A percentile compares a stretch with the other conserved stretches of the same genome.
These are phyloP conservation scores for Labeo catla DNA, from an alignment of 2,113 vertebrate species.

Conservation along the genomic window DNA sequence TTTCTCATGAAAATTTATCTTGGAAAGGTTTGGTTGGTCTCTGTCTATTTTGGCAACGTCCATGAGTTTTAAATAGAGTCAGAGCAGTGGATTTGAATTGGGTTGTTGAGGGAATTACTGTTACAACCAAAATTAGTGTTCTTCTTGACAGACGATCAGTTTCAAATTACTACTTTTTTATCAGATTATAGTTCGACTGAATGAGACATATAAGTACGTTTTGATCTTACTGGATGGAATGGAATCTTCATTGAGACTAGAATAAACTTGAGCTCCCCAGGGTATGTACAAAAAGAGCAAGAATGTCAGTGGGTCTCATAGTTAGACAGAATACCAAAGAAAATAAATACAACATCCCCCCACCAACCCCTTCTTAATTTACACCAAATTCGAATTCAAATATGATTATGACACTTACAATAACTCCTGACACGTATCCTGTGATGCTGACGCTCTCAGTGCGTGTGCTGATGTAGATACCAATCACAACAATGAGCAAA, in stretches of 20 bases:
- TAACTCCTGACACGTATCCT: constrained; percentile 71
- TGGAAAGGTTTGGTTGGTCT: constrained; percentile 1
- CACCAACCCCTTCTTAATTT: neutral
- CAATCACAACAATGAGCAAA: constrained; percentile 68
- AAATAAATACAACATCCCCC: no score
- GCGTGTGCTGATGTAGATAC: constrained; percentile 68
- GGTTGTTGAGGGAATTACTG: neutral
- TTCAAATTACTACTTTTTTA: neutral
- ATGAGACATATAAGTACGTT: neutral
- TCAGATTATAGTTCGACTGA: neutral
- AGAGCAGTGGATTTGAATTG: neutral
- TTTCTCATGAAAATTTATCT: constrained; percentile 20
- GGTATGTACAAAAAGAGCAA: neutral
- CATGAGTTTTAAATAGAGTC: neutral
- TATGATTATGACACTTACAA: constrained; percentile 64
- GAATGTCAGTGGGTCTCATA: neutral
- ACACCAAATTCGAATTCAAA: neutral
- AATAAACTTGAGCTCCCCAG: neutral
- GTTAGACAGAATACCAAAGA: neutral
- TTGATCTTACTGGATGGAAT: neutral
- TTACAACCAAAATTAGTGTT: neutral
- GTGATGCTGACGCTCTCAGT: constrained; percentile 71
- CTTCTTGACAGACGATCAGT: neutral
- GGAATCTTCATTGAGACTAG: neutral
- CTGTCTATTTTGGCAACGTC: constrained; percentile 1